Percentiles rank a stretch among this genome's conserved stretches.
Evolutionary conservation across 1,140 invertebrate genomes (phyloP).

Genomic region (Leptinotarsa texana): DNA sequence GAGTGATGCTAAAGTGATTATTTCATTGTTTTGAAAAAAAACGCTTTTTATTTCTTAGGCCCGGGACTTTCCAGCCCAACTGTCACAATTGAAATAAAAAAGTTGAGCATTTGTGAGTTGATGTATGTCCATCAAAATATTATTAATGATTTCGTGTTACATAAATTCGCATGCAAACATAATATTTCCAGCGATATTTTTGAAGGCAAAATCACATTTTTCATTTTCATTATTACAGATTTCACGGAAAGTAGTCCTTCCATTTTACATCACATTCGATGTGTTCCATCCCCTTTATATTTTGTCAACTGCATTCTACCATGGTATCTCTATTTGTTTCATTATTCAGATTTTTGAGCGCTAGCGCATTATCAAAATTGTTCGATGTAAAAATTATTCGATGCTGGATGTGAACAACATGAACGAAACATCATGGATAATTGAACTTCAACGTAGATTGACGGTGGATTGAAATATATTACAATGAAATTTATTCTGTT

Average conservation of each 20-base stretch:
- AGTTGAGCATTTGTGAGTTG: not conserved
- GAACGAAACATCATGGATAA: too few species aligned
- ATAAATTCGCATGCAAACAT: not conserved
- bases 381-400: too few species aligned
- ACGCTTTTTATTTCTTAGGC: too few species aligned
- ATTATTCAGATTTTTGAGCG: not conserved
- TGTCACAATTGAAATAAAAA: not conserved
- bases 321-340: not conserved
- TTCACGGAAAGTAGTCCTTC: not conserved
- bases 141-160: not conserved
- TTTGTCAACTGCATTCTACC: not conserved
- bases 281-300: not conserved
- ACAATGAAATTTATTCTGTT: too few species aligned
- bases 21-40: too few species aligned
- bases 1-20: too few species aligned
- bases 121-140: not conserved
- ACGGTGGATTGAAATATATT: too few species aligned
- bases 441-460: too few species aligned
- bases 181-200: not conserved
- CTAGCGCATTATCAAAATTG: not conserved
- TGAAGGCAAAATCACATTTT: not conserved
- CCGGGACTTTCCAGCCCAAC: too few species aligned
- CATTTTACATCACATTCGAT: not conserved
- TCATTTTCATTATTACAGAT: conserved; percentile 1
- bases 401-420: too few species aligned